phyloP scores from a whole-genome alignment of 2,113 vertebrate genomes.

The Chiloscyllium plagiosum region DNA sequence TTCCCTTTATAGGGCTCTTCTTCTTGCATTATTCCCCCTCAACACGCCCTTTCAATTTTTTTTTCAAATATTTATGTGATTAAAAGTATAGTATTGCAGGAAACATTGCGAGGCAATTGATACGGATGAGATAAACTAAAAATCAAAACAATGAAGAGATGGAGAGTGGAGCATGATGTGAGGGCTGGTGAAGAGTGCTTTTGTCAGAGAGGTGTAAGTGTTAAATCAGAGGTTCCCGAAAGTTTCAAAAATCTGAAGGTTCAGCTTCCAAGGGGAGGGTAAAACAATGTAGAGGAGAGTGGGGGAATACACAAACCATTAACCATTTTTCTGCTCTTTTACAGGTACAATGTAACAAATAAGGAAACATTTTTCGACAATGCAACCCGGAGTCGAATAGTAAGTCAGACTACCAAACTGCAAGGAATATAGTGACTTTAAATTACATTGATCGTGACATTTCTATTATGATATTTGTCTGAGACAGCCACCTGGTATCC shows the following conservation, averaged over 20 bases:
- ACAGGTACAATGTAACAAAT: slow-evolving; percentile 84
- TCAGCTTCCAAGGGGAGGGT: background rate
- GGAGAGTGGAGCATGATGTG: too few species aligned
- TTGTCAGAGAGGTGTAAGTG: background rate
- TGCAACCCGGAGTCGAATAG: slow-evolving; percentile 87
- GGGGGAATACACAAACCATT: background rate
- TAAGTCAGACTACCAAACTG: slow-evolving; percentile 58
- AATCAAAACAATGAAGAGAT: background rate
- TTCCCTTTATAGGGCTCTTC: background rate
- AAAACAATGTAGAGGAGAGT: too few species aligned
- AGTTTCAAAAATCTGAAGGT: background rate
- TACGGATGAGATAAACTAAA: background rate
- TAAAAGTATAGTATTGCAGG: background rate
- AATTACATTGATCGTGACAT: background rate
- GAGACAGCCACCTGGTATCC: background rate
- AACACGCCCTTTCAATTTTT: background rate
- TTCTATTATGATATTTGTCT: too few species aligned
- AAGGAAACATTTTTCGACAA: slow-evolving; percentile 87
- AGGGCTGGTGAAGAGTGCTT: background rate
- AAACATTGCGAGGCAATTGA: background rate
- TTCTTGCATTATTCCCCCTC: background rate
- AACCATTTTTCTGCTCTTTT: slow-evolving; percentile 39
- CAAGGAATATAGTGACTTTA: background rate
- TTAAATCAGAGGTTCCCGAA: background rate
- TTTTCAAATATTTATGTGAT: background rate